Evolutionary conservation across 1,140 invertebrate genomes (phyloP).

Genomic region (Cydia splendana): DNA sequence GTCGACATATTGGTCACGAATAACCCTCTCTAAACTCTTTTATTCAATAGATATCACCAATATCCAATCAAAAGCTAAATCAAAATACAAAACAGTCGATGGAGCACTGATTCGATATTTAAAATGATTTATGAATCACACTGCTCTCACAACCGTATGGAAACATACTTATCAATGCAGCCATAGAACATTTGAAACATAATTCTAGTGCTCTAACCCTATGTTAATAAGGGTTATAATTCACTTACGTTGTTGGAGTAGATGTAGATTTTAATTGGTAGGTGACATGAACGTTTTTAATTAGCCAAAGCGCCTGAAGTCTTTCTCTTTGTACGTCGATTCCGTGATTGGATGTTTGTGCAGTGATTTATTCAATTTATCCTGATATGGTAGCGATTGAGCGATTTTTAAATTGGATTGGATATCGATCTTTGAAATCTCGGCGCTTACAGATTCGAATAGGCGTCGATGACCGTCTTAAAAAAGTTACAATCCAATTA

Average conservation of each 20-base stretch:
- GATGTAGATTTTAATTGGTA: background rate
- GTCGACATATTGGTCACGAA: no score
- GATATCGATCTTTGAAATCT: background rate
- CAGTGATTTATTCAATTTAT: conserved; percentile 27
- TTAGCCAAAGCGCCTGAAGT: conserved; percentile 28
- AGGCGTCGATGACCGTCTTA: background rate
- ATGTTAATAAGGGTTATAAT: conserved; percentile 2
- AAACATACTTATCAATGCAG: conserved; percentile 11
- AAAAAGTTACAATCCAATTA: no score
- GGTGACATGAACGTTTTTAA: conserved; percentile 30
- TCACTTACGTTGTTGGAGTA: background rate
- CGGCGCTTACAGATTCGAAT: background rate
- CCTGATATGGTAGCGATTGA: conserved; percentile 5
- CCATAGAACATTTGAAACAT: background rate
- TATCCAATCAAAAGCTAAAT: conserved; percentile 2
- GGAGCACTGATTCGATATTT: background rate
- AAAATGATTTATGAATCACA: conserved; percentile 25
- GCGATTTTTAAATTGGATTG: conserved; percentile 23
- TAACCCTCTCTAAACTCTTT: background rate
- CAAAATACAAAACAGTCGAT: background rate
- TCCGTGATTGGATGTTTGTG: conserved; percentile 24
- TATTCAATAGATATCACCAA: background rate
- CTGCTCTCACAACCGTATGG: background rate
- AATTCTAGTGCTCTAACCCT: background rate
- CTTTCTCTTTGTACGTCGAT: conserved; percentile 15